Conservation (phyloP, 2,888 invertebrate genomes). For the Drosophila buzzatii region DNA sequence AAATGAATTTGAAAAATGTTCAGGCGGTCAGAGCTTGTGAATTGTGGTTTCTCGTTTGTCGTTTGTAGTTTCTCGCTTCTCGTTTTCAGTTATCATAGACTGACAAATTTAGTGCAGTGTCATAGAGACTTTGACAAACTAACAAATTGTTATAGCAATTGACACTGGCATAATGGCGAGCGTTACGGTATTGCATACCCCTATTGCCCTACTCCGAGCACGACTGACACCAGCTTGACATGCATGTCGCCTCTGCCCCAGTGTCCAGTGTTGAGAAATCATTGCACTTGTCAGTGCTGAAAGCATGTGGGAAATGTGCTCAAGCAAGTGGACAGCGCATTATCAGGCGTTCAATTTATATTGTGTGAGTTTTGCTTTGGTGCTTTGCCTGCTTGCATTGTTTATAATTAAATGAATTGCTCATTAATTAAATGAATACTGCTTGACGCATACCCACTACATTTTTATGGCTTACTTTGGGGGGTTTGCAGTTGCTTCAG, state of each 20-base stretch:
- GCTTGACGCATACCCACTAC: constrained; percentile 12
- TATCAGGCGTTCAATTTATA: constrained; percentile 60
- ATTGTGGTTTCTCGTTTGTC: constrained; percentile 6
- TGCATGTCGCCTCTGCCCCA: constrained; percentile 3
- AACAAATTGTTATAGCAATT: constrained; percentile 74
- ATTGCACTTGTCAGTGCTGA: constrained; percentile 62
- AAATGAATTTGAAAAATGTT: constrained; percentile 45
- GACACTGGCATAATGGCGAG: constrained; percentile 58
- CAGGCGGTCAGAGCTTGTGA: constrained; percentile 9
- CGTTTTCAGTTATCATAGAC: background rate
- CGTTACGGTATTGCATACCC: constrained; percentile 15
- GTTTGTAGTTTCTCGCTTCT: constrained; percentile 3
- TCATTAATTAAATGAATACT: constrained; percentile 75
- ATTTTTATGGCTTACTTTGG: background rate
- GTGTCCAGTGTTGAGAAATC: constrained; percentile 59
- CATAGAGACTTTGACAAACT: constrained; percentile 53
- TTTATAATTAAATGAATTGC: constrained; percentile 79
- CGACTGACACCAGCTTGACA: constrained; percentile 12
- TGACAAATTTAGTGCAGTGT: constrained; percentile 52
- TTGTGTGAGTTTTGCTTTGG: constrained; percentile 58
- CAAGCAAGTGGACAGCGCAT: constrained; percentile 46
- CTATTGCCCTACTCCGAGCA: background rate
- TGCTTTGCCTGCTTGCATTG: constrained; percentile 46
- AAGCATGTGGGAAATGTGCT: constrained; percentile 50
- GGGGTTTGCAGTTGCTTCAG: background rate